Evolutionary conservation across 2,113 vertebrate species (phyloP), one percentile per base, ranked within the genome.

Genomic region (Illadopsis cleaveri): DNA sequence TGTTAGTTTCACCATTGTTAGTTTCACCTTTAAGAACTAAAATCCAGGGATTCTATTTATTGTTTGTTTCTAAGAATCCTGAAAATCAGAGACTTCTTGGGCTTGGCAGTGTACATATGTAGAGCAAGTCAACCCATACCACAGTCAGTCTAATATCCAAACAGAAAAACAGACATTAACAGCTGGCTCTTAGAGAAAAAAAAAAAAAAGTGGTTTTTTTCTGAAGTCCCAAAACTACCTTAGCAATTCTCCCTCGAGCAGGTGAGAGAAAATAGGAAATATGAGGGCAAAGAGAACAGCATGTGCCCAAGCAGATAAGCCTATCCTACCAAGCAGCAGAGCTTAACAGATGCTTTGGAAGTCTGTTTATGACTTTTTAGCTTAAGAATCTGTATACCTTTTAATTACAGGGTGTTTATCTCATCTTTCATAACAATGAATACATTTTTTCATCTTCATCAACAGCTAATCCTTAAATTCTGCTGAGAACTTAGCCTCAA

Each of bases 391-490:
- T 61, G 21, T 56, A 91, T 33, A 38, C 31, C 48, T 73, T 84
- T 83, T 94, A 92, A 89, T 93, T 69, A 72, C 14, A 50, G 68
- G 9, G 28, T 4, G 2, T 84, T 94, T 53, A 78, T 45, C 30
- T 76, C 53, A 37, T 76, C 60, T 93, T 60, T 54, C 22, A 4
- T 56, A 73, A 62, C 50, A 83, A 61, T 45, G 12, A 83, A 91
- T 81, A 61, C 16, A 73, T 31, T 69, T 40, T 61, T 88, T 60
- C 21, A 53, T 57, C 60, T 93, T 56, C 60, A 80, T 38, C 77
- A 69, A 82, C 51, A 78, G 45, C 28, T 89, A 89, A 94, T 91
- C 72, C 64, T 31, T 78, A 81, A 94, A 83, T 64, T 93, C 80
- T 70, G 47, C 31, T 15, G 24, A 71, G 57, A 90, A 54, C 16